These are phyloP conservation scores for Labeo catla DNA, from an alignment of 2,113 vertebrate genomes.

Conservation along the genomic window DNA sequence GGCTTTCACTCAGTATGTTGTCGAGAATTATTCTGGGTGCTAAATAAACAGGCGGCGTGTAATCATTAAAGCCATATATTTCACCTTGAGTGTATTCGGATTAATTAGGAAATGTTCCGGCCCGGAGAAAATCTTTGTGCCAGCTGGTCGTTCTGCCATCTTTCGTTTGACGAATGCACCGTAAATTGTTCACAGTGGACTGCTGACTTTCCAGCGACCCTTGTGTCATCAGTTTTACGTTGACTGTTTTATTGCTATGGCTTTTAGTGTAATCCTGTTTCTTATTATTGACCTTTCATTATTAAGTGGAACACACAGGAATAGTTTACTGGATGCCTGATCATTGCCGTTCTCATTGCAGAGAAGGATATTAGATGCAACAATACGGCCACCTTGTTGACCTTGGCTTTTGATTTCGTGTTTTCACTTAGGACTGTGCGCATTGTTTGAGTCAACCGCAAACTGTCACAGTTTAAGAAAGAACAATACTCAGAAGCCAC, in stretches of 20 bases:
- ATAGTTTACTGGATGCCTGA: not conserved
- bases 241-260: constrained; percentile 49
- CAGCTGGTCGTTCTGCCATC: constrained; percentile 44
- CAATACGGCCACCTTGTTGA: not conserved
- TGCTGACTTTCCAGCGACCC: constrained; percentile 31
- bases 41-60: constrained; percentile 46
- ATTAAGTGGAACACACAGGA: constrained; percentile 46
- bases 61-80: constrained; percentile 51
- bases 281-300: constrained; percentile 44
- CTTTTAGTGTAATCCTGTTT: constrained; percentile 50
- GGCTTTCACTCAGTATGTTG: constrained; percentile 28
- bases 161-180: constrained; percentile 39
- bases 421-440: not conserved
- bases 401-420: not conserved
- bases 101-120: constrained; percentile 53
- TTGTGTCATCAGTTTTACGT: constrained; percentile 46
- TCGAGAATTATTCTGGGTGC: constrained; percentile 28
- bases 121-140: constrained; percentile 24
- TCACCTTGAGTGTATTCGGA: constrained; percentile 52
- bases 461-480: constrained; percentile 18
- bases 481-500: constrained; percentile 7
- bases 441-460: not conserved
- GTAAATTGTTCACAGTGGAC: constrained; percentile 52
- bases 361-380: constrained; percentile 4
- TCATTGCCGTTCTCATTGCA: not conserved